phyloP scores from a whole-genome alignment of 2,113 vertebrate species.

The Corythaeola cristata region DNA sequence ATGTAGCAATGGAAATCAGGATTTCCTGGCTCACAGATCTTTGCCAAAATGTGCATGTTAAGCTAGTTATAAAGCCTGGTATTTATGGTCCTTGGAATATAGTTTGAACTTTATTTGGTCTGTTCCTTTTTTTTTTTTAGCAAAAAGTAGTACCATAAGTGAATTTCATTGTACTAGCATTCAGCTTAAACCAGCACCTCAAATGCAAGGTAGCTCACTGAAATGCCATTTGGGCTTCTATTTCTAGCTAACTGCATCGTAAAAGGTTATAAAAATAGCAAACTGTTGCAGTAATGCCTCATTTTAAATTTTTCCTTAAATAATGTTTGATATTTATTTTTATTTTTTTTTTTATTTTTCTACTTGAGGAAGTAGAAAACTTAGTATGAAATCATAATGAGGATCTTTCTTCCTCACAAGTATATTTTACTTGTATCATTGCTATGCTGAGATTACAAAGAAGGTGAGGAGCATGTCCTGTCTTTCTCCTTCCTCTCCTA shows the following conservation, averaged over 20 bases:
- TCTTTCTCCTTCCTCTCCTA: not conserved
- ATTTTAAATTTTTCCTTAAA: not conserved
- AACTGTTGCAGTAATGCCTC: not conserved
- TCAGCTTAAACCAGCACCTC: not conserved
- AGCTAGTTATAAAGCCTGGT: not conserved
- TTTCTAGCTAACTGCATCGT: not conserved
- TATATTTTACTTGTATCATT: not conserved
- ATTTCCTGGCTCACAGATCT: not conserved
- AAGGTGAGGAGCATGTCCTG: not conserved
- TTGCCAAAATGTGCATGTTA: not conserved
- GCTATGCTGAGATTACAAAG: not conserved
- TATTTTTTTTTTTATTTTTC: too few relatives aligned
- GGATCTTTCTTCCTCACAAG: not conserved
- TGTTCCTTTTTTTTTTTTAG: not conserved
- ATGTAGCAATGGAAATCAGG: fast-evolving
- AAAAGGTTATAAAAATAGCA: not conserved
- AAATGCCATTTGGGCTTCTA: not conserved
- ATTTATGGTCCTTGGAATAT: not conserved
- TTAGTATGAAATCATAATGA: not conserved
- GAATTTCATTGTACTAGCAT: not conserved
- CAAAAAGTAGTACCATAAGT: not conserved
- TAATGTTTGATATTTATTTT: not conserved
- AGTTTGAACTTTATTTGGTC: not conserved
- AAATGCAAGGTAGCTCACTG: not conserved
- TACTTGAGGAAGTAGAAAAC: not conserved